Evolutionary conservation across 2,113 vertebrate species (phyloP).

Genomic region (Callochromis pleurospilus): DNA sequence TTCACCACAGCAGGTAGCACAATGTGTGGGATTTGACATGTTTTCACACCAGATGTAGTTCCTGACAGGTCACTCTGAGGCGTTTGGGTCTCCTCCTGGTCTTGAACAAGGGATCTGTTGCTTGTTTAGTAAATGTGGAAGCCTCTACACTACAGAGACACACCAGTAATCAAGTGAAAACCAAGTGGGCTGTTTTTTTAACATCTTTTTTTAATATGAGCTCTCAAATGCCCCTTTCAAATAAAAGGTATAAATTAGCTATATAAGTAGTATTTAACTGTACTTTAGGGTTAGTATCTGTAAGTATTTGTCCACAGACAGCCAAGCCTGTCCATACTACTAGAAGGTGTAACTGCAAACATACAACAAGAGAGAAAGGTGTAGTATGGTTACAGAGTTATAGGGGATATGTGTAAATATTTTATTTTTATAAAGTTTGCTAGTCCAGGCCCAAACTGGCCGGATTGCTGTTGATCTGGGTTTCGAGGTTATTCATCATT

Average conservation of each 20-base stretch:
- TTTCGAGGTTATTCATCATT: not conserved
- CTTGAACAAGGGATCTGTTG: not conserved
- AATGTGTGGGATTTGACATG: not conserved
- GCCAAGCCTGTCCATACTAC: not conserved
- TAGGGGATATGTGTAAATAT: not conserved
- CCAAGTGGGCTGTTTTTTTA: not conserved
- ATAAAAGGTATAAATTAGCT: not conserved
- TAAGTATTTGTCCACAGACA: not conserved
- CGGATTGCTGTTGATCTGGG: not conserved
- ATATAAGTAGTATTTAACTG: not conserved
- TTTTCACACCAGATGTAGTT: not conserved
- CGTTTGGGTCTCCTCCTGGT: not conserved
- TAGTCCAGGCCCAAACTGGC: not conserved
- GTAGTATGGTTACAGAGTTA: not conserved
- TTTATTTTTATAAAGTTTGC: not conserved
- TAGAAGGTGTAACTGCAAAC: not conserved
- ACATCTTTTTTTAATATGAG: not conserved
- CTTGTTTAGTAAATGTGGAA: not conserved
- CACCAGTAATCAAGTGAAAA: not conserved
- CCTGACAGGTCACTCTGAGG: not conserved
- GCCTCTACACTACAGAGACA: not conserved
- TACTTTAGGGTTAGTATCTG: not conserved
- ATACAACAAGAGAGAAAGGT: not conserved
- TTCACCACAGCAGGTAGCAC: not conserved
- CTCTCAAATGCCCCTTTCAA: not conserved